A percentile compares a stretch with the other conserved stretches of the same genome.
These are phyloP conservation scores for Reticulitermes lucifugus DNA, from an alignment of 2,888 invertebrate genomes.

Conservation along the genomic window DNA sequence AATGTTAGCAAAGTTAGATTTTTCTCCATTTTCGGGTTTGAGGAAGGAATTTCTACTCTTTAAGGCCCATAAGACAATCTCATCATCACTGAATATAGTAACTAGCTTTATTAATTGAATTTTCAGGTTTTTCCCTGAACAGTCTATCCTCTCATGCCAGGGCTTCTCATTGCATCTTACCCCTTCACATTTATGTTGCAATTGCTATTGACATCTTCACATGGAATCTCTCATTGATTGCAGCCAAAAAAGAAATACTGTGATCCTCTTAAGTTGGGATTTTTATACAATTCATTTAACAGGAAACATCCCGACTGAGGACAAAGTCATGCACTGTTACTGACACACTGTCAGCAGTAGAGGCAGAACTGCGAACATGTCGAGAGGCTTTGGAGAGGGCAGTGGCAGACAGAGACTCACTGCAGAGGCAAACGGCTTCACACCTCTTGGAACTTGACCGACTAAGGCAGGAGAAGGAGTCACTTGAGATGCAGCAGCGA, in stretches of 20 bases:
- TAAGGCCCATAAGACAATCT: too few relatives aligned
- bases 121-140: too few relatives aligned
- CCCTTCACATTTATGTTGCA: too few relatives aligned
- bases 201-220: too few relatives aligned
- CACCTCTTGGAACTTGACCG: slow-evolving; percentile 80
- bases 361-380: slow-evolving; percentile 75
- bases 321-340: slow-evolving; percentile 66
- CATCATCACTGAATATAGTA: too few relatives aligned
- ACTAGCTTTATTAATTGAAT: too few relatives aligned
- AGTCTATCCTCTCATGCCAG: too few relatives aligned
- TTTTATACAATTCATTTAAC: background rate
- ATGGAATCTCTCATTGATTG: too few relatives aligned
- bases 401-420: slow-evolving; percentile 77
- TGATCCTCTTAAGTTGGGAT: background rate
- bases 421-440: slow-evolving; percentile 78
- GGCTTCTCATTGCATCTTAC: too few relatives aligned
- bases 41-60: too few relatives aligned
- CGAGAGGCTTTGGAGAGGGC: slow-evolving; percentile 75
- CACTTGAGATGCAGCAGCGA: slow-evolving; percentile 77
- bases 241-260: background rate
- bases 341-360: slow-evolving; percentile 71
- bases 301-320: slow-evolving; percentile 72
- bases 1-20: too few relatives aligned
- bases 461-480: slow-evolving; percentile 81
- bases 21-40: too few relatives aligned